phyloP scores from a whole-genome alignment of 1,140 invertebrate species.

The Procambarus clarkii region DNA sequence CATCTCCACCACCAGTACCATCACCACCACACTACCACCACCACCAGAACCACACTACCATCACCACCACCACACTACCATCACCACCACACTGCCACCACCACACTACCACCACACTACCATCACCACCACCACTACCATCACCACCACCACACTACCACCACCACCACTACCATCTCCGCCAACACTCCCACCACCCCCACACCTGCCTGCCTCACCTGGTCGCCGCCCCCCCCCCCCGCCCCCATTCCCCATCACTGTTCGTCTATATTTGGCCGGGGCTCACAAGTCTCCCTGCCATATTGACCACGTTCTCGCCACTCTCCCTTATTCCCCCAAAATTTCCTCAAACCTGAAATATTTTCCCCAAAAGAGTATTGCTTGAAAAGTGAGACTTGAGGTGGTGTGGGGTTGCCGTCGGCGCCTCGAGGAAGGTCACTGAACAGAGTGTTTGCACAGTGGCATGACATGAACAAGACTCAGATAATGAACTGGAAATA shows the following conservation, averaged over 20 bases:
- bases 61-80: neutral
- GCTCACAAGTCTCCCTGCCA: neutral
- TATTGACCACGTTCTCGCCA: constrained; percentile 9
- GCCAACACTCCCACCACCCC: neutral
- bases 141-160: neutral
- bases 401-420: no score
- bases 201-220: neutral
- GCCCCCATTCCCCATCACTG: constrained; percentile 13
- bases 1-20: neutral
- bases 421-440: no score
- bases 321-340: neutral
- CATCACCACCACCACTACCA: no score
- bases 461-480: no score
- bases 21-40: neutral
- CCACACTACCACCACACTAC: no score
- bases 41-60: constrained; percentile 4
- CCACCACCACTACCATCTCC: neutral
- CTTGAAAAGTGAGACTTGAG: no score
- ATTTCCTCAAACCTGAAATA: no score
- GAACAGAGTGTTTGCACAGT: no score
- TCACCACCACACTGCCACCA: no score
- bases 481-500: no score
- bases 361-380: no score
- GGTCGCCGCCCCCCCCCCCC: neutral
- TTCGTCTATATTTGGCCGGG: constrained; percentile 28